Evolutionary conservation across 2,888 invertebrate species (phyloP).

Genomic region (Pollenia labialis): DNA sequence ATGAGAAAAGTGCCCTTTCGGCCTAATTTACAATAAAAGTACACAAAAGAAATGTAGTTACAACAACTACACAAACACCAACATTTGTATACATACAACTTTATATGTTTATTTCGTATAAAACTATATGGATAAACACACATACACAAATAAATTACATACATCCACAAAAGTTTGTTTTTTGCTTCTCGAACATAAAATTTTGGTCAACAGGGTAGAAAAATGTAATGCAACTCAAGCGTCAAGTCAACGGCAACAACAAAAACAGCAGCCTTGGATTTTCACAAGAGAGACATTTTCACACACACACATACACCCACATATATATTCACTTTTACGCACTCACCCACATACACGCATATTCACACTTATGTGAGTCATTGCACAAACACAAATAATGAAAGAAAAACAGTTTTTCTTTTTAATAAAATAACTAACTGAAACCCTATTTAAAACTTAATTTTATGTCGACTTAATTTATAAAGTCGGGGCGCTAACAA

Average conservation of each 20-base stretch:
- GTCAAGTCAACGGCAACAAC: neutral
- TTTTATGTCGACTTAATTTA: neutral
- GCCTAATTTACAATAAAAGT: conserved; percentile 29
- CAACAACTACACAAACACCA: neutral
- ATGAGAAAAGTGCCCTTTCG: conserved; percentile 48
- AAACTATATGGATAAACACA: neutral
- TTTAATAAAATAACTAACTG: neutral
- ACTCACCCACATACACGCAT: neutral
- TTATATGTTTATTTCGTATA: no score
- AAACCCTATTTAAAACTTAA: conserved; percentile 3
- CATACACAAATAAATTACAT: conserved; percentile 14
- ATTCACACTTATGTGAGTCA: no score
- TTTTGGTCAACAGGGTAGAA: conserved; percentile 59
- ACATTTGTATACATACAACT: neutral
- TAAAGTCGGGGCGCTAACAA: neutral
- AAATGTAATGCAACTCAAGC: conserved; percentile 35
- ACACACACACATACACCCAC: neutral
- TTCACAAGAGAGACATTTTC: conserved; percentile 32
- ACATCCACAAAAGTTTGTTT: conserved; percentile 11
- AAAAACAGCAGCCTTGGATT: conserved; percentile 46
- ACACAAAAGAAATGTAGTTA: conserved; percentile 13
- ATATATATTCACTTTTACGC: neutral
- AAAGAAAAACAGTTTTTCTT: no score
- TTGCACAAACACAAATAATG: no score
- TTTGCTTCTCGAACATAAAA: conserved; percentile 1